phyloP scores from a whole-genome alignment of 2,113 vertebrate genomes.

The Addax nasomaculatus region DNA sequence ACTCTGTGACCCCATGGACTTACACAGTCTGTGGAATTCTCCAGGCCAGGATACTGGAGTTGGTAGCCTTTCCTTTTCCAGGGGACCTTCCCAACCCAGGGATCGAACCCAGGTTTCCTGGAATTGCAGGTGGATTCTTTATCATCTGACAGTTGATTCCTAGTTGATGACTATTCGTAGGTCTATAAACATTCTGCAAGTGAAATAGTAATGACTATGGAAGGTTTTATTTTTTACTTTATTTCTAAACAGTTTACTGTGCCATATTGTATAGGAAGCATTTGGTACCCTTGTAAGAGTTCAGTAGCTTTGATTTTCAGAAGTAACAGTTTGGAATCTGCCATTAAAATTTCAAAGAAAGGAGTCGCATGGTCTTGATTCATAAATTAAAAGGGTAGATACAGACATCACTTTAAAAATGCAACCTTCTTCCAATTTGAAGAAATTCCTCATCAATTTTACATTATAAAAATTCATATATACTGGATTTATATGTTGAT shows the following conservation, averaged over 20 bases:
- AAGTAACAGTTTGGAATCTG: not conserved
- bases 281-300: not conserved
- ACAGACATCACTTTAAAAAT: not conserved
- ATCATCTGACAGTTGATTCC: not conserved
- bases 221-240: not conserved
- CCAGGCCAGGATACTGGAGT: not conserved
- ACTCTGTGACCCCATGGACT: not conserved
- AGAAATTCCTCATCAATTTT: slow-evolving; percentile 13
- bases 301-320: not conserved
- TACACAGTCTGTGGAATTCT: not conserved
- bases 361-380: not conserved
- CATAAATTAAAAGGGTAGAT: not conserved
- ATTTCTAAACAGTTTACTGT: not conserved
- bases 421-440: not conserved
- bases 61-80: not conserved
- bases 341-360: not conserved
- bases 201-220: not conserved
- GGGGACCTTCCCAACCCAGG: not conserved
- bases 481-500: not conserved
- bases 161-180: not conserved
- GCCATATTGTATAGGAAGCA: not conserved
- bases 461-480: not conserved
- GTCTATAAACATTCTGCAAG: not conserved
- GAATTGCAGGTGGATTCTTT: not conserved
- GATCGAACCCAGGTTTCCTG: not conserved